phyloP scores from a whole-genome alignment of 2,888 invertebrate species.

The Drosophila mayaguana region DNA sequence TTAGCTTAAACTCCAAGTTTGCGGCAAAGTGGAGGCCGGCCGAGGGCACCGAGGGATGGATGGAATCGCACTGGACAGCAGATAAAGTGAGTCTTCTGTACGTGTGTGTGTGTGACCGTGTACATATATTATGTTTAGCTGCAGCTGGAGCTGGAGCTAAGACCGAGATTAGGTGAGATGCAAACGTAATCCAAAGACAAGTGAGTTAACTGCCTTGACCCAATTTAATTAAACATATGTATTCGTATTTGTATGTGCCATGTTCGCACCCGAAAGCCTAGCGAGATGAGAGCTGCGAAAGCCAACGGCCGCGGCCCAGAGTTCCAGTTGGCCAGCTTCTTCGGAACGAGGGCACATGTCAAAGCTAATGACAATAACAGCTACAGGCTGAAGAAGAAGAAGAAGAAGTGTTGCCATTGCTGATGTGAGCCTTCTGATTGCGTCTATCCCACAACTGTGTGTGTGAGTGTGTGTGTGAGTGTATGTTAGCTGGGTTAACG shows the following conservation, averaged over 20 bases:
- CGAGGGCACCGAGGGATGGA: neutral
- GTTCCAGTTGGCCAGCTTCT: constrained; percentile 33
- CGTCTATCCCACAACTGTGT: constrained; percentile 21
- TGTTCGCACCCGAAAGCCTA: constrained; percentile 48
- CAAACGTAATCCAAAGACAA: constrained; percentile 76
- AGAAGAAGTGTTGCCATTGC: constrained; percentile 30
- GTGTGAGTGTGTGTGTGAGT: constrained; percentile 7
- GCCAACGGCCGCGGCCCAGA: constrained; percentile 46
- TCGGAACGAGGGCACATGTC: constrained; percentile 20
- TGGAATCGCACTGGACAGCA: constrained; percentile 11
- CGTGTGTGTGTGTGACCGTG: constrained; percentile 2
- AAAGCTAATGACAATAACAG: constrained; percentile 66
- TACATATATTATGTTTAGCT: constrained; percentile 37
- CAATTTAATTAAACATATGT: constrained; percentile 74
- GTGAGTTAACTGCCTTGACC: constrained; percentile 77
- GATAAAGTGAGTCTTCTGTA: constrained; percentile 2
- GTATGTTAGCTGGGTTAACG: constrained; percentile 50
- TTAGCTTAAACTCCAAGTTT: constrained; percentile 24
- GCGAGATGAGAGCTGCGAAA: constrained; percentile 5
- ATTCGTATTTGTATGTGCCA: constrained; percentile 25
- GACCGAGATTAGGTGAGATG: constrained; percentile 70
- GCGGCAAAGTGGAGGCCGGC: neutral
- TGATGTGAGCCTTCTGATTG: constrained; percentile 53
- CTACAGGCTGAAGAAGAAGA: constrained; percentile 16
- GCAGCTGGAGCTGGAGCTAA: constrained; percentile 19